Conservation (phyloP, 2,113 vertebrate genomes). For the Aythya baeri region DNA sequence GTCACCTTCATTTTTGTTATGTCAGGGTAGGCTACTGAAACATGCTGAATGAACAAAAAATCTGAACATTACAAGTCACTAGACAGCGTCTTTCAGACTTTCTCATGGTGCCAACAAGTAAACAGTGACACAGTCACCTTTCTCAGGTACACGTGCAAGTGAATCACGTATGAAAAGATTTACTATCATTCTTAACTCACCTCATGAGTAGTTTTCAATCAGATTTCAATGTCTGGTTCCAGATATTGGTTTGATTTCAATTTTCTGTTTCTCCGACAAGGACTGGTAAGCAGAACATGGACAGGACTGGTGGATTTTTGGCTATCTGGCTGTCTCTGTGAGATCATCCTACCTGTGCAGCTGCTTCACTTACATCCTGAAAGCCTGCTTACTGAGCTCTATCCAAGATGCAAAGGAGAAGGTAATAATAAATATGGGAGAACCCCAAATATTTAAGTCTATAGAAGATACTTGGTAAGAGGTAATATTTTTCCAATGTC, state of each 20-base stretch:
- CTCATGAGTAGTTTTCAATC: neutral
- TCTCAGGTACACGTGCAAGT: accelerated
- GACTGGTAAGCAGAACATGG: neutral
- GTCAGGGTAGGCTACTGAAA: neutral
- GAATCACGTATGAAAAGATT: neutral
- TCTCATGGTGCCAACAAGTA: neutral
- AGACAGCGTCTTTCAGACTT: neutral
- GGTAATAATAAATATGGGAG: neutral
- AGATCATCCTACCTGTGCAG: neutral
- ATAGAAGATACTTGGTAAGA: neutral
- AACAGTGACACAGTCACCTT: neutral
- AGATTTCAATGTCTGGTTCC: neutral
- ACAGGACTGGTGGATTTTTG: neutral
- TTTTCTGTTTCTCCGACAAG: neutral
- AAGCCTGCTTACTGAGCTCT: neutral
- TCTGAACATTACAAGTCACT: neutral
- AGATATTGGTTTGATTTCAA: neutral
- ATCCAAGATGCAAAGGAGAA: neutral
- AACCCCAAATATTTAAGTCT: neutral
- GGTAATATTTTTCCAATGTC: neutral
- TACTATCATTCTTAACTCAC: neutral
- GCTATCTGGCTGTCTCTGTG: neutral
- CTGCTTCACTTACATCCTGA: neutral
- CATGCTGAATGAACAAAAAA: neutral
- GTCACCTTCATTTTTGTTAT: neutral